Base-by-base conservation (phyloP, 2,888 invertebrate species). In the Petrophora chlorosata region DNA sequence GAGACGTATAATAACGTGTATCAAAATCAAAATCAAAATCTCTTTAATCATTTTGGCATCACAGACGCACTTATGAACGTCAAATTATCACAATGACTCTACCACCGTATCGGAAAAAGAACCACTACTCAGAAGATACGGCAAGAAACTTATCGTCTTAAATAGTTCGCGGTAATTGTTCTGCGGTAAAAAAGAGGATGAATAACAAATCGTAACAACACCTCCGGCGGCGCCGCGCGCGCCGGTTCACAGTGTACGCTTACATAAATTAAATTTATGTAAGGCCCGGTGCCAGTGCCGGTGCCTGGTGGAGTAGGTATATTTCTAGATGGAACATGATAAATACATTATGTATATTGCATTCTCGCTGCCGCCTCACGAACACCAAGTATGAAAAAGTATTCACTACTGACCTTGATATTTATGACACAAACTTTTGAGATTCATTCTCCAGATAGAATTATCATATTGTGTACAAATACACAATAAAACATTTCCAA, bases 401-500 rank as follows among this genome's bases (percentile, higher is more conserved):
- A 73, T 75, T 72, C 65, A 71, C 63, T 58, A 63, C 52, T 63
- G 76, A 67, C 81, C 81, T 82, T 82, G 79, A 76, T 79, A 79
- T 80, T 79, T 79, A 78, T 74, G 72, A 72, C 70, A 73, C 65
- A 69, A 74, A 74, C 70, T 76, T 73, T 75, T 69, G 62, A 70
- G 71, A 72, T 71, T 63, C 59, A 56, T 61, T 69, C 59, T 56
- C 50, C 53, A 63, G 70, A 74, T 70, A 69, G 63, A 62, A 62
- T 58, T 59, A 65, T 67, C 50, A 60, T 53, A 52, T 59, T 47
- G 48, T 61, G 51, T 54, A 54, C 50, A 52, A 56, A 48, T 52
- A 53, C 52, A 53, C 39, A 49, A 53, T 53, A 45, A 42, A 53
- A 53, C 28, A 45, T 55, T 55, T 59, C 42, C 50, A 49, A 55